Conservation (phyloP, 2,113 vertebrate species). For the Prochilodus magdalenae region DNA sequence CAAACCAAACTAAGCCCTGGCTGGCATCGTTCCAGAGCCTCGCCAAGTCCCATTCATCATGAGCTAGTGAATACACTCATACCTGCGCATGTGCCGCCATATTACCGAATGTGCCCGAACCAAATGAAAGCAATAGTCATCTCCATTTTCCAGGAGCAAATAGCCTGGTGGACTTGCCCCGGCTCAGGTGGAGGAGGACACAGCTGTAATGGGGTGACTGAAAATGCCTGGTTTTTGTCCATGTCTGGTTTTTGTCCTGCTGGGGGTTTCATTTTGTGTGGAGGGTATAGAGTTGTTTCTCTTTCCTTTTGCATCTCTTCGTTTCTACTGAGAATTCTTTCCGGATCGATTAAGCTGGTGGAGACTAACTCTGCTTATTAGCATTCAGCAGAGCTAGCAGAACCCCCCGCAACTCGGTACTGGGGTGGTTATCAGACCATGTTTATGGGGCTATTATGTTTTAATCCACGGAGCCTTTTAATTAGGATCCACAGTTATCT, state of each 20-base stretch:
- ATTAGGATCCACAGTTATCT: neutral
- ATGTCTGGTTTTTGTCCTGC: too few species aligned
- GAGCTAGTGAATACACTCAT: slow-evolving; percentile 6
- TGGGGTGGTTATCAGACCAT: neutral
- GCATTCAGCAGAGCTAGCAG: neutral
- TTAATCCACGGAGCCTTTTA: slow-evolving; percentile 18
- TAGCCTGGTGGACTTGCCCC: slow-evolving; percentile 9
- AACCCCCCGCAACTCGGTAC: neutral
- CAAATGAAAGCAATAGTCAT: slow-evolving; percentile 29
- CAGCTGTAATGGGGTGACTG: slow-evolving; percentile 4
- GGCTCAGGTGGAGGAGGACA: slow-evolving; percentile 45
- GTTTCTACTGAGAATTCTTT: neutral
- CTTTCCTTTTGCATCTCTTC: neutral
- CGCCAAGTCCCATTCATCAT: slow-evolving; percentile 3
- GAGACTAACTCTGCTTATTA: neutral
- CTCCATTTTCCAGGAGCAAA: slow-evolving; percentile 14
- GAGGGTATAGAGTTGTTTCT: neutral
- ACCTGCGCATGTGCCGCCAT: neutral
- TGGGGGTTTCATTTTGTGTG: slow-evolving; percentile 1
- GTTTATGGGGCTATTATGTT: slow-evolving; percentile 11
- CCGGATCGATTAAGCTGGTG: neutral
- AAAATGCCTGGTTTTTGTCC: too few species aligned
- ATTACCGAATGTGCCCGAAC: neutral
- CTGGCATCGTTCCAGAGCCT: neutral
- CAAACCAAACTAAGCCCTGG: neutral